phyloP scores from a whole-genome alignment of 2,113 vertebrate species.

The Panthera tigris region DNA sequence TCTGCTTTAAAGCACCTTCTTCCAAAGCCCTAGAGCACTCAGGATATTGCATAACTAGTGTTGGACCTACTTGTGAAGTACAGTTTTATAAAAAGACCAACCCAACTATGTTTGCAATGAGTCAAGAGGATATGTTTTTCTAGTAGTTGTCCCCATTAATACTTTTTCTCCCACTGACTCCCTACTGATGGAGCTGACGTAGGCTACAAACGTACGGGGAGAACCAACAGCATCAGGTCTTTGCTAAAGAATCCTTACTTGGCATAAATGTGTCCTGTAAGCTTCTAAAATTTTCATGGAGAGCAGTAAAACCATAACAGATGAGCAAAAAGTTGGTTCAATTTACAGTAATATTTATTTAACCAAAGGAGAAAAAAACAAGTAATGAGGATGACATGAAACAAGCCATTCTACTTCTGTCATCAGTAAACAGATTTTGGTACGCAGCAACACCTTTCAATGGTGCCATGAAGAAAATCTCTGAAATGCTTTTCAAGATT shows the following conservation, averaged over 20 bases:
- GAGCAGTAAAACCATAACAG: constrained; percentile 51
- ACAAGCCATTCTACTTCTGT: not conserved
- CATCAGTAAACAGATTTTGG: not conserved
- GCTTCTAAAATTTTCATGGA: constrained; percentile 44
- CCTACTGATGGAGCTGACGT: not conserved
- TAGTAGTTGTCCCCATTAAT: not conserved
- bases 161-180: not conserved
- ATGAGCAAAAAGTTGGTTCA: constrained; percentile 2
- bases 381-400: constrained; percentile 34
- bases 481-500: constrained; percentile 6
- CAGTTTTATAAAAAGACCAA: not conserved
- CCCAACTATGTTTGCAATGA: not conserved
- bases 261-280: not conserved
- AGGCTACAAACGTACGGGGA: not conserved
- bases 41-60: constrained; percentile 21
- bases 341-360: not conserved
- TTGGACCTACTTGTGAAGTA: constrained; percentile 38
- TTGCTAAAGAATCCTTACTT: not conserved
- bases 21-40: constrained; percentile 34
- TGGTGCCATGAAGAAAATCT: not conserved
- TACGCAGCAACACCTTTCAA: not conserved
- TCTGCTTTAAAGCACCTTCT: not conserved
- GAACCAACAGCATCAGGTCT: not conserved
- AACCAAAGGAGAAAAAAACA: not conserved
- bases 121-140: not conserved